phyloP scores from a whole-genome alignment of 2,797 vertebrate species.

The Glyptemys insculpta region DNA sequence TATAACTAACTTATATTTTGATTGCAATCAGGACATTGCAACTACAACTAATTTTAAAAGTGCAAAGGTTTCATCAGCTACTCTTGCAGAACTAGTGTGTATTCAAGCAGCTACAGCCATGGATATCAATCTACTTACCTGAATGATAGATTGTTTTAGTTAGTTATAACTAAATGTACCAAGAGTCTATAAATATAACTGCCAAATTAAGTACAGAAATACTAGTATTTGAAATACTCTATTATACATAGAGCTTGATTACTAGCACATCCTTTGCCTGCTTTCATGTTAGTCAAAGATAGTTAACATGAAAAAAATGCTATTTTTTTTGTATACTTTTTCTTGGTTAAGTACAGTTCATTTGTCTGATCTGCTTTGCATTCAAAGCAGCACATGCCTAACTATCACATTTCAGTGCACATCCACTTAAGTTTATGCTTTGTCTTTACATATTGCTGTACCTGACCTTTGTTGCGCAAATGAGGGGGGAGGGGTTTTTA shows the following conservation, averaged over 20 bases:
- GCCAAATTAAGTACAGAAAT: neutral
- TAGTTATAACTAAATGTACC: neutral
- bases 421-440: neutral
- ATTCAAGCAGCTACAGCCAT: constrained; percentile 25
- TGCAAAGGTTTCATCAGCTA: neutral
- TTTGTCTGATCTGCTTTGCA: neutral
- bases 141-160: neutral
- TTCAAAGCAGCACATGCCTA: neutral
- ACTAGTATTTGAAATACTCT: neutral
- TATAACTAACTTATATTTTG: constrained; percentile 35
- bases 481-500: neutral
- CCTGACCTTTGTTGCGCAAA: neutral
- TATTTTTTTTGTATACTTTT: neutral
- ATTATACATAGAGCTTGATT: neutral
- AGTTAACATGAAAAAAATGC: neutral
- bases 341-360: neutral
- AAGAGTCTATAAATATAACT: neutral
- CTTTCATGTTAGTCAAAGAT: neutral
- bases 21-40: constrained; percentile 63
- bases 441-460: neutral
- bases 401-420: neutral
- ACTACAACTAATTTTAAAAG: constrained; percentile 61
- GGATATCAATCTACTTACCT: constrained; percentile 23
- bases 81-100: neutral
- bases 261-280: neutral